Percentiles rank a stretch among this genome's conserved stretches.
These are phyloP conservation scores for Rosalia funebris DNA, from an alignment of 2,888 invertebrate species.

Conservation along the genomic window DNA sequence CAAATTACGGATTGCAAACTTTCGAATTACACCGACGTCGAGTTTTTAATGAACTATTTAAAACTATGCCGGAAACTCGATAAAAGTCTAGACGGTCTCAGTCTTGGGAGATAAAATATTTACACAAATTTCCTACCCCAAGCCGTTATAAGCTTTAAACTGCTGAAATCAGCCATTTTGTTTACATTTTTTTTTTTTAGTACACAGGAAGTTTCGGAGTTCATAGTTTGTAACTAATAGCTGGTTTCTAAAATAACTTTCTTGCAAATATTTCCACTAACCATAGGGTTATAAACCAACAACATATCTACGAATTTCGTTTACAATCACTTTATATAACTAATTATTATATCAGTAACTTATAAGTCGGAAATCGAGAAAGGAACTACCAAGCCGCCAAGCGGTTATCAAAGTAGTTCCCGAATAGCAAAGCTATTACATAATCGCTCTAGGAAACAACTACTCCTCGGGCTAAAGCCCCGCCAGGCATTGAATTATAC, in stretches of 20 bases:
- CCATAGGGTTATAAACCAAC: too few relatives aligned
- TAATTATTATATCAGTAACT: too few relatives aligned
- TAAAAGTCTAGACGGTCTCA: conserved; percentile 30
- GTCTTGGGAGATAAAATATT: conserved; percentile 36
- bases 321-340: too few relatives aligned
- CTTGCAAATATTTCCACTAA: too few relatives aligned
- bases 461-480: too few relatives aligned
- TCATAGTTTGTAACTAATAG: neutral
- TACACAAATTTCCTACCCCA: conserved; percentile 35
- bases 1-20: conserved; percentile 36
- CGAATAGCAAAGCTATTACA: too few relatives aligned
- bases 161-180: conserved; percentile 33
- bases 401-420: too few relatives aligned
- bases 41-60: conserved; percentile 47
- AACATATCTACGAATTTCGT: too few relatives aligned
- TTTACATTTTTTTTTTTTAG: conserved; percentile 1
- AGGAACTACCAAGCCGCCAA: too few relatives aligned
- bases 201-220: neutral
- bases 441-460: too few relatives aligned
- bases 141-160: conserved; percentile 31
- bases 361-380: too few relatives aligned
- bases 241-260: neutral
- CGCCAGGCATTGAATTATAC: too few relatives aligned
- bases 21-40: conserved; percentile 31
- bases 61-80: conserved; percentile 36